Percentiles rank a stretch among this genome's conserved stretches.
Evolutionary conservation across 2,113 vertebrate genomes (phyloP).

Genomic region (Turdus rufiventris): DNA sequence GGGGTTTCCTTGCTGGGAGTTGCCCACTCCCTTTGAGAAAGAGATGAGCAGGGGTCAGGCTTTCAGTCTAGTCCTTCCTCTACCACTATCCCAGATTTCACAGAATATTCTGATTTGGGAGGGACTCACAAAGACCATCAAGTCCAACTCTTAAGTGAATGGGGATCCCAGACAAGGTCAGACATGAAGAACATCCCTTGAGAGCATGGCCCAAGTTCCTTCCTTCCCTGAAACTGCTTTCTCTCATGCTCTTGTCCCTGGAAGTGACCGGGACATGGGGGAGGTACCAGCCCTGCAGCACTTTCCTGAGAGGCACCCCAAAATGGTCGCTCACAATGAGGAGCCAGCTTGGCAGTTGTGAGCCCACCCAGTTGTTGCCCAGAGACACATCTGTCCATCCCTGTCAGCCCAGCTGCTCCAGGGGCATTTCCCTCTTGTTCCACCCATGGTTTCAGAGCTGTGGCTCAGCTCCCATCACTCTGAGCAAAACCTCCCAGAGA

Average conservation of each 20-base stretch:
- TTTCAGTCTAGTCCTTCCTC: background rate
- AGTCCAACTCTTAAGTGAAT: background rate
- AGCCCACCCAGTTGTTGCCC: background rate
- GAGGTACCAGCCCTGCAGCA: background rate
- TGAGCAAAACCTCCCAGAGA: background rate
- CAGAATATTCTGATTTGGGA: background rate
- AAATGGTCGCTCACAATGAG: background rate
- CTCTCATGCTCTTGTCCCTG: background rate
- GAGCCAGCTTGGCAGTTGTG: background rate
- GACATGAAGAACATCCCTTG: background rate
- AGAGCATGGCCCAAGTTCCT: background rate
- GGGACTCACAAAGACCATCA: background rate
- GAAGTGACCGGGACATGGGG: background rate
- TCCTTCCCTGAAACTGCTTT: background rate
- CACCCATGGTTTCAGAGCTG: fast-evolving
- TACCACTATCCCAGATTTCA: background rate
- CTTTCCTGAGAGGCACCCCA: background rate
- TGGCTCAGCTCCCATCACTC: fast-evolving
- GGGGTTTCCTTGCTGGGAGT: background rate
- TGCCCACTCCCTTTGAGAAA: background rate
- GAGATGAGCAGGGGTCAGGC: background rate
- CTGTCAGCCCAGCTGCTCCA: background rate
- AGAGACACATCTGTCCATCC: fast-evolving
- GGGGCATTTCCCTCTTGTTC: background rate
- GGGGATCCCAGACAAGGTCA: background rate